phyloP scores from a whole-genome alignment of 1,140 invertebrate species.

The Brachionus asplanchnoidis region DNA sequence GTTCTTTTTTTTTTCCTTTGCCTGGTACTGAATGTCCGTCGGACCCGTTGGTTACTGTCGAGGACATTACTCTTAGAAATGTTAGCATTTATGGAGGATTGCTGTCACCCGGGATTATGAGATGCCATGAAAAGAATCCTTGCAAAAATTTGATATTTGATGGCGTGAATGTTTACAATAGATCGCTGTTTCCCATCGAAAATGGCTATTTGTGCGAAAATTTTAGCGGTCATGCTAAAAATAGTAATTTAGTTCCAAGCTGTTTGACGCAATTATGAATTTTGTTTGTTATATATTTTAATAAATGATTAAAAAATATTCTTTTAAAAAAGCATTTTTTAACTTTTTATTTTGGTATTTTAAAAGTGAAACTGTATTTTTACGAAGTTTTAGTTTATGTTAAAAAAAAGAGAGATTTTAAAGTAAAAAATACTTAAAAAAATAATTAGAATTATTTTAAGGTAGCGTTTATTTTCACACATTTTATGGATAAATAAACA shows the following conservation, averaged over 20 bases:
- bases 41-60: background rate
- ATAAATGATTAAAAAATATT: background rate
- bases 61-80: background rate
- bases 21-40: background rate
- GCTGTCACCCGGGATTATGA: conserved; percentile 1
- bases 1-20: conserved; percentile 27
- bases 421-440: no score
- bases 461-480: no score
- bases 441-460: no score
- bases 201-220: conserved; percentile 13
- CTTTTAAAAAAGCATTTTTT: background rate
- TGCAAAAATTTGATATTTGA: conserved; percentile 3
- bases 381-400: no score
- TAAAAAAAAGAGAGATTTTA: no score
- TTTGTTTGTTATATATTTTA: background rate
- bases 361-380: no score
- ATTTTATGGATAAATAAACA: no score
- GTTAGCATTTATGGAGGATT: background rate
- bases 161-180: conserved; percentile 7
- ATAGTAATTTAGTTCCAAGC: conserved; percentile 1
- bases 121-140: background rate
- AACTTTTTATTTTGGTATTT: no score
- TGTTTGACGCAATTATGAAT: background rate
- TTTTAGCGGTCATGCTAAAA: conserved; percentile 1
- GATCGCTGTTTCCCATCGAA: background rate